These are phyloP conservation scores for Hirtodrosophila alboralis DNA, from an alignment of 2,888 invertebrate species.

Conservation along the genomic window DNA sequence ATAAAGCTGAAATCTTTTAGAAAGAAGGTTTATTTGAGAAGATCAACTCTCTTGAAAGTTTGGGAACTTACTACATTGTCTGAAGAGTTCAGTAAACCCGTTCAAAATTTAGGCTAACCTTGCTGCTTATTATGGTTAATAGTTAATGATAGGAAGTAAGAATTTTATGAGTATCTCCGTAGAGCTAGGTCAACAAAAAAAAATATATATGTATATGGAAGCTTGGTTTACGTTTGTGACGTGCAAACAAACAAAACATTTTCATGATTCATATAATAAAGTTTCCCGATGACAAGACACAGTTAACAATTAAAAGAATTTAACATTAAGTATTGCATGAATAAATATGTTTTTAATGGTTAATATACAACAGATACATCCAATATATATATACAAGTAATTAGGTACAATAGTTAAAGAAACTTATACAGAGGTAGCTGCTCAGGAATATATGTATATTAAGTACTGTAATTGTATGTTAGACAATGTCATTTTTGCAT, in stretches of 20 bases:
- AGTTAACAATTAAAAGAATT: too few species aligned
- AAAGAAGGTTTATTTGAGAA: too few species aligned
- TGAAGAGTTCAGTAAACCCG: constrained; percentile 15
- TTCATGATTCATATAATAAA: constrained; percentile 6
- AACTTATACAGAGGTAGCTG: constrained; percentile 22
- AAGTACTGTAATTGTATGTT: not conserved
- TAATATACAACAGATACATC: constrained; percentile 9
- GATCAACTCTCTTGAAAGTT: too few species aligned
- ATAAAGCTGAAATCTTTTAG: too few species aligned
- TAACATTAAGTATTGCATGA: too few species aligned
- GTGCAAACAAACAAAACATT: not conserved
- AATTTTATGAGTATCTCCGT: constrained; percentile 10
- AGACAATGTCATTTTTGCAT: too few species aligned
- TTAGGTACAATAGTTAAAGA: constrained; percentile 3
- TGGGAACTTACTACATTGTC: too few species aligned
- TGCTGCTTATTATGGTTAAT: constrained; percentile 1
- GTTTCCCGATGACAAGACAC: not conserved
- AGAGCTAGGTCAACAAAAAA: not conserved
- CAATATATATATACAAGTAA: constrained; percentile 4
- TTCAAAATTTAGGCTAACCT: constrained; percentile 5
- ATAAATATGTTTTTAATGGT: not conserved
- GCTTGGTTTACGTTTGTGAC: constrained; percentile 5
- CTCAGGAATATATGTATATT: not conserved
- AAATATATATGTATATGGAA: too few species aligned
- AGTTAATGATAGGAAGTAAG: constrained; percentile 25